These are phyloP conservation scores for Salticus scenicus DNA, from an alignment of 2,888 invertebrate genomes.

Conservation along the genomic window DNA sequence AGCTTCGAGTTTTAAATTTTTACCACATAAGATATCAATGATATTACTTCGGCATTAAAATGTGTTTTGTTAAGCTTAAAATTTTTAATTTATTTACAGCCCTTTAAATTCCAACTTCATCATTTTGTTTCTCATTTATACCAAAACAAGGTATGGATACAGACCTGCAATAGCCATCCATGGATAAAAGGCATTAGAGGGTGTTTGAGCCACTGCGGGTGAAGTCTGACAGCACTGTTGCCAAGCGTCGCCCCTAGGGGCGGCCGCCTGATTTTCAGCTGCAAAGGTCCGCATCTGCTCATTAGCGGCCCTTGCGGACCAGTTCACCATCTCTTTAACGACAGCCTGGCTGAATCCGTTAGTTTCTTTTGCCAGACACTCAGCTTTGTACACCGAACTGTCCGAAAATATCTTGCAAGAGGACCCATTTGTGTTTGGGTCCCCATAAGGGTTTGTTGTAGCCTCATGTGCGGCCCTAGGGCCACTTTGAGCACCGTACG, in stretches of 20 bases:
- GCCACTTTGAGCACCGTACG: slow-evolving; percentile 78
- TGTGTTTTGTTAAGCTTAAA: too few species aligned
- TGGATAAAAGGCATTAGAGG: slow-evolving; percentile 92
- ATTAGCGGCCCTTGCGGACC: slow-evolving; percentile 54
- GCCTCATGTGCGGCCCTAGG: slow-evolving; percentile 57
- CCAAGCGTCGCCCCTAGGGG: slow-evolving; percentile 74
- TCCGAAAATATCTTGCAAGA: slow-evolving; percentile 71
- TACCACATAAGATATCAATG: too few species aligned
- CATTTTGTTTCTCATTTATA: not conserved
- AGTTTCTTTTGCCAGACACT: slow-evolving; percentile 70
- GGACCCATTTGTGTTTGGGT: slow-evolving; percentile 56
- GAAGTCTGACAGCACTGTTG: slow-evolving; percentile 79
- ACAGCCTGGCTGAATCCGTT: slow-evolving; percentile 71
- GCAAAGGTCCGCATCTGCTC: slow-evolving; percentile 71
- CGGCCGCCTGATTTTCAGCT: slow-evolving; percentile 67
- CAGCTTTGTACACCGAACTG: slow-evolving; percentile 70
- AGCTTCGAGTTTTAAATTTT: too few species aligned
- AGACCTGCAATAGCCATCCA: slow-evolving; percentile 99
- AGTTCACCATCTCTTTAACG: slow-evolving; percentile 68
- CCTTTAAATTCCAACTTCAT: too few species aligned
- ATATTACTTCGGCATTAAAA: too few species aligned
- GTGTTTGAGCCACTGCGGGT: slow-evolving; percentile 85
- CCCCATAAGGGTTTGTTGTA: slow-evolving; percentile 37
- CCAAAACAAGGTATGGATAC: slow-evolving; percentile 75
- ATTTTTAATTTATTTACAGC: too few species aligned